A percentile compares a stretch with the other conserved stretches of the same genome.
Conservation (phyloP, 2,797 vertebrate species). For the Enteromius trimaculatus region DNA sequence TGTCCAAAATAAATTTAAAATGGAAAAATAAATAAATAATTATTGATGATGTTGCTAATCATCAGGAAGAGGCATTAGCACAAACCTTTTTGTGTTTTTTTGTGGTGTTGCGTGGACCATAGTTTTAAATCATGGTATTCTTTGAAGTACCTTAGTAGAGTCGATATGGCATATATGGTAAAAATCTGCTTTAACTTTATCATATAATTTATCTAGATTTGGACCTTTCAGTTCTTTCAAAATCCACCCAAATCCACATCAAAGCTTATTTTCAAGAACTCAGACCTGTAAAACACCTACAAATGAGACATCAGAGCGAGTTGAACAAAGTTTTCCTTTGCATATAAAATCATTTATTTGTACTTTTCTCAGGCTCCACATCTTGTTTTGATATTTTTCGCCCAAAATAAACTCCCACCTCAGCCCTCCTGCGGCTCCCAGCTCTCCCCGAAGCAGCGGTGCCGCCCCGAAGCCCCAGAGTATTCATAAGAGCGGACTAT, state of each 20-base stretch:
- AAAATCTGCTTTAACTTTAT: not conserved
- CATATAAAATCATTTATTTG: conserved; percentile 13
- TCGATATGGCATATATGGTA: too few relatives aligned
- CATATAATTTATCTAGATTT: not conserved
- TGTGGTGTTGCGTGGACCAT: not conserved
- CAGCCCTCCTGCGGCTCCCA: conserved; percentile 44
- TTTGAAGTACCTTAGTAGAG: not conserved
- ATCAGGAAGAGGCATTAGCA: not conserved
- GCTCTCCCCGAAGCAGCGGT: conserved; percentile 48
- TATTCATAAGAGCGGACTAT: conserved; percentile 60
- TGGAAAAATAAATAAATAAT: not conserved
- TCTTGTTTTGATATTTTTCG: conserved; percentile 62
- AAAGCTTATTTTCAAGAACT: not conserved
- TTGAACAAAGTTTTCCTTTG: conserved; percentile 18
- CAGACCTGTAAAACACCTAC: conserved; percentile 22
- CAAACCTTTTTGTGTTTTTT: not conserved
- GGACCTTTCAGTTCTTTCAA: not conserved
- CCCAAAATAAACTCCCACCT: conserved; percentile 63
- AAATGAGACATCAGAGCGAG: conserved; percentile 8
- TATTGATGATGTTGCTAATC: not conserved
- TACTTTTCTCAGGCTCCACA: conserved; percentile 38
- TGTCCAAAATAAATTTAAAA: not conserved
- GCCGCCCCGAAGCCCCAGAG: conserved; percentile 53
- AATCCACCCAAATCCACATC: conserved; percentile 21
- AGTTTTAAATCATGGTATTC: not conserved